Base-by-base conservation (phyloP, 53 echinoderm and acorn worm species). In the Mesocentrotus franciscanus region DNA sequence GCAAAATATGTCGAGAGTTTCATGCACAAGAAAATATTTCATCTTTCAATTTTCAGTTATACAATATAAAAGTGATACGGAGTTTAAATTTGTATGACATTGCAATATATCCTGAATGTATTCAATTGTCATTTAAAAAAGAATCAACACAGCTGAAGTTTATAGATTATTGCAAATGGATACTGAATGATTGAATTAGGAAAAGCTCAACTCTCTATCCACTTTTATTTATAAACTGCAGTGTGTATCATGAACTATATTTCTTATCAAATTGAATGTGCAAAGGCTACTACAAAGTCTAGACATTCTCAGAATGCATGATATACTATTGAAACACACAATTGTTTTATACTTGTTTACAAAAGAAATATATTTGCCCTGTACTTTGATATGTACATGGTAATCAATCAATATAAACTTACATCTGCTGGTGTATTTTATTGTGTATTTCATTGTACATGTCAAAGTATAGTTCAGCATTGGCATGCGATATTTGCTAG, bases 391-490 rank as follows among this genome's bases (percentile, higher is more conserved):
- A 87, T 87, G n/a, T 13, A 1, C 1, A 10, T 58, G 29, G n/a
- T 58, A n/a, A 87, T 87, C 87, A 87, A 87, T 87, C 87, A 87
- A 87, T 87, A 87, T 87, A 12, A 36, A 26, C 87, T 57, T 22
- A 58, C 56, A 57, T 87, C 57, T 87, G 87, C 87, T 87, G 87
- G 87, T 87, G 27, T 58, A 85, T 58, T 33, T 87, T 13, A 87
- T 87, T 11, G 56, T 26, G 59, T 56, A 87, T 87, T 87, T 27
- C 56, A 75, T 75, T 26, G 30, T 75, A 9, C 17, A 75, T 30
- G 9, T 20, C 20, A 6, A 29, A 20, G 75, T 66, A 66, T 66
- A 66, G 6, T 64, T 66, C 66, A 18, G 6, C 36, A 42, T 17
- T 87, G 29, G 58, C 58, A 58, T 87, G 57, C 58, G 57, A 87